Evolutionary conservation across 2,888 invertebrate genomes (phyloP), one percentile per base, ranked within the genome.

Genomic region (Eustalomyia histrio): DNA sequence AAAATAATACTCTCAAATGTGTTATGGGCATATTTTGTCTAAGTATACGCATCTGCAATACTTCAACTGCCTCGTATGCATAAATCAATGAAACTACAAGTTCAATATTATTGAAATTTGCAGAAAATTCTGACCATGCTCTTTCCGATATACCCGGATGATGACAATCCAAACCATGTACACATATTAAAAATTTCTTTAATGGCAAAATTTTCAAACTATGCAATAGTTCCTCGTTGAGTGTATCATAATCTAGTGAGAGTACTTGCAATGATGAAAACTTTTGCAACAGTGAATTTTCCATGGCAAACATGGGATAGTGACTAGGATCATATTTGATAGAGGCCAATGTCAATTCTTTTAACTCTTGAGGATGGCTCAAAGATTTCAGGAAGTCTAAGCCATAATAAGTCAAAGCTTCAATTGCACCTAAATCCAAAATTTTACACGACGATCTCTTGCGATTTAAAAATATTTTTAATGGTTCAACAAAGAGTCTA

Each of bases 1-100:
- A 95, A 90, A 95, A 95, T 84, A 95, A 92, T 72, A 94, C 94
- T 86, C 94, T 93, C 65, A 95, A 92, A 88, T 95, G 94, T 21
- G 94, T 93, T 21, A 95, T 91, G 17, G 95, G 95, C 94, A 95
- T 94, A 74, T 93, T 92, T 57, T 92, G 92, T 83, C 92, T 92
- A 65, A 95, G 89, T 84, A 95, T 94, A 81, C 93, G 91, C 58
- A 91, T 89, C 78, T 94, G 92, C 83, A 95, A 90, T 79, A 92
- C 91, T 83, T 92, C 91, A 17, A 94, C 93, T 63, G 94, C 94
- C 85, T 93, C 93, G 84, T 93, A 93, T 35, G 95, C 94, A 88
- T 95, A 95, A 82, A 95, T 93, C 7, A 91, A 83, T 0, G 90
- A 86, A 18, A 90, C 85, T 84, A 90, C 87, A 74, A 91, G 84